Conservation (phyloP, 2,797 vertebrate genomes). For the Crocidura indochinensis region DNA sequence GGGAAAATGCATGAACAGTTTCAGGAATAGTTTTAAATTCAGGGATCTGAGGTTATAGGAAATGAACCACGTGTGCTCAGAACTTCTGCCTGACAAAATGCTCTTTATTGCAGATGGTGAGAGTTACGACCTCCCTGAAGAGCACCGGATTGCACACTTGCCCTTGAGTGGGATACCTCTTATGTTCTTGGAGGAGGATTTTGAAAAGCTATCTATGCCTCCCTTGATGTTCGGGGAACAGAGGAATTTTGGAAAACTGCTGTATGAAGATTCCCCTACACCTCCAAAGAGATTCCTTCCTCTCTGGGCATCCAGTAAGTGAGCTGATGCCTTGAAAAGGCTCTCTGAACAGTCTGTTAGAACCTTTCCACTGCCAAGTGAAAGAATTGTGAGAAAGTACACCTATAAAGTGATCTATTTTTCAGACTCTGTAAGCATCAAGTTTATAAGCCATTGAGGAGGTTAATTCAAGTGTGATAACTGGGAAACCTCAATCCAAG, state of each 20-base stretch:
- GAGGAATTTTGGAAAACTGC: conserved; percentile 73
- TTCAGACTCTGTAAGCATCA: not conserved
- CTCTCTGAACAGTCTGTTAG: not conserved
- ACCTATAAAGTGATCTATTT: not conserved
- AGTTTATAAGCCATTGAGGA: not conserved
- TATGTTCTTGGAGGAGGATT: conserved; percentile 83
- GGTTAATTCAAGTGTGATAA: not conserved
- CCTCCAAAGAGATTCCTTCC: conserved; percentile 82
- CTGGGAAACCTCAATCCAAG: not conserved
- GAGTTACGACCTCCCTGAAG: conserved; percentile 90
- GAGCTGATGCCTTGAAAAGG: not conserved
- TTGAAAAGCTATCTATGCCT: too few species aligned
- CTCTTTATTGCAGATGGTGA: conserved; percentile 89
- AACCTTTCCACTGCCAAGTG: not conserved
- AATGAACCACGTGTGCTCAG: not conserved
- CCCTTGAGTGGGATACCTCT: conserved; percentile 89
- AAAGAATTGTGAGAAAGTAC: not conserved
- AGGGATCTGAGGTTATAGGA: not conserved
- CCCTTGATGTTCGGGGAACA: conserved; percentile 1
- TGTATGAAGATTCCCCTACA: conserved; percentile 82
- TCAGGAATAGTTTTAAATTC: conserved; percentile 10
- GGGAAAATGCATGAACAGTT: not conserved
- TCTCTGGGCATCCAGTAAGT: conserved; percentile 88
- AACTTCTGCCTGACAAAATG: conserved; percentile 8
- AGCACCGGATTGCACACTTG: conserved; percentile 87